Evolutionary conservation across 2,113 vertebrate species (phyloP), one percentile per base, ranked within the genome.

Genomic region (Ahaetulla prasina): DNA sequence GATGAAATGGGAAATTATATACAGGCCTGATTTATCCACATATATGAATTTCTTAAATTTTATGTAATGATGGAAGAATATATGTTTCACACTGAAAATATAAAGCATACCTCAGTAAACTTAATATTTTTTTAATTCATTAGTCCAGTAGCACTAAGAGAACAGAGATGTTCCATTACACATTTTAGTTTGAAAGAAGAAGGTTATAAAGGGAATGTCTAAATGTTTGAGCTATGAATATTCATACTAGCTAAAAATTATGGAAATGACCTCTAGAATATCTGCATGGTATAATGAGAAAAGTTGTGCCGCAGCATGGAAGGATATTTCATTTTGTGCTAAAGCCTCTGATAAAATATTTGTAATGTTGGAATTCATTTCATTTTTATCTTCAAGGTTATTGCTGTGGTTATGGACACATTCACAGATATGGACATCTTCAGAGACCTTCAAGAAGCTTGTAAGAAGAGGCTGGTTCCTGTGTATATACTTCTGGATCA

Each of bases 351-450:
- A 27, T 49, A 90, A 45, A 39, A 25, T 25, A 23, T n/a, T 25
- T 2, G 0, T 0, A 85, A 27, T n/a, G 2, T 63, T 86, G 16
- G 20, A 91, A 49, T 91, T 60, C 55, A 8, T 1, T 45, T 74
- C 68, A 1, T 2, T 25, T n/a, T n/a, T 25, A 39, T 86, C 68
- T 92, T 86, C 1, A 96, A 99, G 99, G 98, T 99, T 93, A 99
- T 99, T 88, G 99, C 99, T 14, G 97, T 99, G 94, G 99, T 99
- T 93, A 99, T 99, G 96, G 99, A 99, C 95, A 98, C 98, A 90
- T 98, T 99, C 96, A 99, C 99, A 25, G 99, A 99, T 94, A 98
- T 98, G 3, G 99, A 99, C 95, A 98, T 99, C 96, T 99, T 99
- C 63, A 96, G 97, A 94, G 99, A 99, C 96, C 98, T 99, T 86